phyloP scores from a whole-genome alignment of 2,113 vertebrate genomes.

The Axis porcinus region DNA sequence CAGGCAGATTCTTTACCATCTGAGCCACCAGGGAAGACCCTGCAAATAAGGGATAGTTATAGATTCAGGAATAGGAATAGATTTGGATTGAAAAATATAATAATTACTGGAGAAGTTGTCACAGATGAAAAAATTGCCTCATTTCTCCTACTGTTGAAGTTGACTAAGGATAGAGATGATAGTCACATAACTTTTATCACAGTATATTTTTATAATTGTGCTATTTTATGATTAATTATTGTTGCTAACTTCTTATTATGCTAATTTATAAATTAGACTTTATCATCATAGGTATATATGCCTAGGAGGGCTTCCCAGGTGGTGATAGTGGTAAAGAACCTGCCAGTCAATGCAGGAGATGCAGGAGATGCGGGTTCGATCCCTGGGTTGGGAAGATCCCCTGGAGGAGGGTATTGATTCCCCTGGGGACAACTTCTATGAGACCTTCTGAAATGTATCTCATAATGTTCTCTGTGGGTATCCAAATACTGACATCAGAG shows the following conservation, averaged over 20 bases:
- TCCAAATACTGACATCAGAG: not conserved
- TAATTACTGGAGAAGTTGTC: not conserved
- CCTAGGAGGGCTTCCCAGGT: not conserved
- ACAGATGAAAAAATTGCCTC: not conserved
- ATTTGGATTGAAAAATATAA: not conserved
- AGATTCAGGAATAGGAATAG: not conserved
- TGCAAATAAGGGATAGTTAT: not conserved
- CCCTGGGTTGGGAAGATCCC: not conserved
- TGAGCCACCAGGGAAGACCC: not conserved
- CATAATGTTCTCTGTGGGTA: not conserved
- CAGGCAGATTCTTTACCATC: not conserved
- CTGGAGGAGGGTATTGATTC: not conserved
- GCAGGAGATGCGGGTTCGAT: fast-evolving
- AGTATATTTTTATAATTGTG: not conserved
- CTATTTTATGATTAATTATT: not conserved
- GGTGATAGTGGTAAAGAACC: not conserved
- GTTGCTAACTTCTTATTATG: not conserved
- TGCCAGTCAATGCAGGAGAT: not conserved
- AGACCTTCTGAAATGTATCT: not conserved
- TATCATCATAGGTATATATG: not conserved
- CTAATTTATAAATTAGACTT: not conserved
- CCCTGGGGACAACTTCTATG: not conserved
- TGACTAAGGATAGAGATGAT: not conserved
- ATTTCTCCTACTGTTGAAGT: not conserved
- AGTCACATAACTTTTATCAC: not conserved